phyloP scores from a whole-genome alignment of 2,113 vertebrate species.

The Shinisaurus crocodilurus region DNA sequence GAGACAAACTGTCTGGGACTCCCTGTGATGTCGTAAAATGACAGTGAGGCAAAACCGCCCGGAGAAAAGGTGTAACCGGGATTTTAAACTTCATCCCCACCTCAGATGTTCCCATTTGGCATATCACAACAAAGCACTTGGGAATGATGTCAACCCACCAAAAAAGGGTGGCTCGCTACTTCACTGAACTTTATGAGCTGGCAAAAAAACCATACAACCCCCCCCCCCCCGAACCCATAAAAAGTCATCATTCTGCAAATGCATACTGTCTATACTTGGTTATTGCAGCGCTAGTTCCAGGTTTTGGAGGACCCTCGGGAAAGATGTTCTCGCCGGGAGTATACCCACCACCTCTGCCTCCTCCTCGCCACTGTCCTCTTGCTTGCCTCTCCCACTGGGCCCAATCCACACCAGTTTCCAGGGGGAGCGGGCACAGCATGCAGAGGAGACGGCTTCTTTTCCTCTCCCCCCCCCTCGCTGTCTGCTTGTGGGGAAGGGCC shows the following conservation, averaged over 20 bases:
- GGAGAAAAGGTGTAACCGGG: constrained; percentile 58
- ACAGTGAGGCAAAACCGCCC: constrained; percentile 65
- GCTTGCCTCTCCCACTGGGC: background rate
- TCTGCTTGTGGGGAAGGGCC: no score
- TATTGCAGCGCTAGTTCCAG: background rate
- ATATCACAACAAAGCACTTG: constrained; percentile 68
- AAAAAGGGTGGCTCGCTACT: constrained; percentile 54
- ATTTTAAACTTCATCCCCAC: constrained; percentile 70
- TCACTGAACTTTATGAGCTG: constrained; percentile 39
- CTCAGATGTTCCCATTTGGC: constrained; percentile 73
- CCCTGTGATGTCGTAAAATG: constrained; percentile 66
- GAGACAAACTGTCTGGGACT: constrained; percentile 65
- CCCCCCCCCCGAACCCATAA: background rate
- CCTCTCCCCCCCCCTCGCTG: background rate
- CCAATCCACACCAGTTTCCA: no score
- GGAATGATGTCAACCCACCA: constrained; percentile 65
- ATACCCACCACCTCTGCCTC: background rate
- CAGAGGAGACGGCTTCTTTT: no score
- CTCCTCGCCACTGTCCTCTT: no score
- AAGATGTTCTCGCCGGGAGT: no score
- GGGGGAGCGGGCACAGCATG: background rate
- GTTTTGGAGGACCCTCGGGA: background rate
- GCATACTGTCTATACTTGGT: constrained; percentile 28
- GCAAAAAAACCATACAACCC: background rate
- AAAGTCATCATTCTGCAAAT: constrained; percentile 57